Percentiles rank a stretch among this genome's conserved stretches.
Evolutionary conservation across 2,888 invertebrate genomes (phyloP).

Genomic region (Hemithea aestivaria): DNA sequence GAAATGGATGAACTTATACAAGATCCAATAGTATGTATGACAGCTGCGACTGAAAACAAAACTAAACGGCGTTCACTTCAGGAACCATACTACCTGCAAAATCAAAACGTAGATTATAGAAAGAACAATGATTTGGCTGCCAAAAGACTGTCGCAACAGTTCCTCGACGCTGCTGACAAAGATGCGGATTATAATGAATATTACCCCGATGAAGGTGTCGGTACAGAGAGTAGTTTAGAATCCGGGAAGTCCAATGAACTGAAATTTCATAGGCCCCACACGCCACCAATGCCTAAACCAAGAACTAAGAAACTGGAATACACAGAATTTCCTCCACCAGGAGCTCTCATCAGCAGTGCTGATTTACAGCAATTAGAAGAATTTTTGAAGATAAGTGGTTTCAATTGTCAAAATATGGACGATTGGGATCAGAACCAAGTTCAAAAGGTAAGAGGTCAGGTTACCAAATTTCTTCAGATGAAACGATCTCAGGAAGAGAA

Average conservation of each 20-base stretch:
- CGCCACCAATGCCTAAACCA: constrained; percentile 75
- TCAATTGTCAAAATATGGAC: constrained; percentile 83
- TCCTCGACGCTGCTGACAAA: constrained; percentile 74
- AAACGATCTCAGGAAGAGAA: constrained; percentile 84
- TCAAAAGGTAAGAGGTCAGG: constrained; percentile 84
- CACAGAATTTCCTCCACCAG: constrained; percentile 71
- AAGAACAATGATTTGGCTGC: constrained; percentile 77
- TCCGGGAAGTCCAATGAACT: constrained; percentile 77
- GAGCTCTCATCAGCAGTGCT: constrained; percentile 77
- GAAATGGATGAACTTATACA: constrained; percentile 82
- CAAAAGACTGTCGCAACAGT: constrained; percentile 72
- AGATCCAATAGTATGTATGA: constrained; percentile 68
- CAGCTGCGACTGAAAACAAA: constrained; percentile 70
- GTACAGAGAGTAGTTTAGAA: constrained; percentile 79
- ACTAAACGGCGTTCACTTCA: constrained; percentile 86
- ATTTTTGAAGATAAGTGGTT: constrained; percentile 84
- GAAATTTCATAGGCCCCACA: constrained; percentile 70
- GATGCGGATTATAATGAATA: constrained; percentile 76
- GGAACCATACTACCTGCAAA: constrained; percentile 83
- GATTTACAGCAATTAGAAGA: constrained; percentile 85
- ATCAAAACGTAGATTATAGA: constrained; percentile 69
- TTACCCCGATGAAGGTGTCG: constrained; percentile 82
- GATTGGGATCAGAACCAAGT: constrained; percentile 84
- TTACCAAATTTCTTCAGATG: constrained; percentile 84
- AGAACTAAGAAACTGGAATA: constrained; percentile 71